A percentile compares a stretch with the other conserved stretches of the same genome.
Conservation (phyloP, 2,888 invertebrate genomes). For the Epinotia demarniana region DNA sequence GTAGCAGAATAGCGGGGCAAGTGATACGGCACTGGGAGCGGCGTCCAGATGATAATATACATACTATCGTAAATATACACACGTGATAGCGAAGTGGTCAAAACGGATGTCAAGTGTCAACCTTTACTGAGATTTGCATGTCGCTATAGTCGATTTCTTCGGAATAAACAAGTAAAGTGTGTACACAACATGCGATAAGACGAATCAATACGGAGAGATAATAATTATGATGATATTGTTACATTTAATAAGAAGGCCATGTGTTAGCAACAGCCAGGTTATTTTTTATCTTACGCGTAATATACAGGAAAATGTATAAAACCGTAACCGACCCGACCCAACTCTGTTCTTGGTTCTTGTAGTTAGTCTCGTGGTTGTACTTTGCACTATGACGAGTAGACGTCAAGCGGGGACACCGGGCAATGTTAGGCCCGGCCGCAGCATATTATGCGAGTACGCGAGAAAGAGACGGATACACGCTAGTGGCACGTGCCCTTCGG, state of each 20-base stretch:
- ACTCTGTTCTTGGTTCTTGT: background rate
- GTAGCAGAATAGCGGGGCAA: no score
- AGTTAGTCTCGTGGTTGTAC: background rate
- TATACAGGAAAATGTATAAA: no score
- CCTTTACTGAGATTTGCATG: background rate
- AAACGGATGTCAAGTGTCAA: slow-evolving; percentile 1
- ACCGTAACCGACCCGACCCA: no score
- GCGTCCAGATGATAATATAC: slow-evolving; percentile 2
- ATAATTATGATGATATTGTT: no score
- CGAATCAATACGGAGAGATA: background rate
- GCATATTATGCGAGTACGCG: slow-evolving; percentile 31
- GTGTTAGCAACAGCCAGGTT: background rate
- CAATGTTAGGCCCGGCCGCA: background rate
- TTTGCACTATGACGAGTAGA: background rate
- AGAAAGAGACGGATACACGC: slow-evolving; percentile 62
- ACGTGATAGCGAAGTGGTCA: slow-evolving; percentile 14
- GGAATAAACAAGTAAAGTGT: background rate
- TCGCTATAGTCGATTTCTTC: background rate
- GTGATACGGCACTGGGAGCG: slow-evolving; percentile 13
- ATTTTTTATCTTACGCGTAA: background rate
- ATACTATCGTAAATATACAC: slow-evolving; percentile 11
- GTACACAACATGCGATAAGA: background rate
- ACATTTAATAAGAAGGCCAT: background rate
- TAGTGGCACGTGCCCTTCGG: slow-evolving; percentile 59
- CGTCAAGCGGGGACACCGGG: background rate